Conservation (phyloP, 37 sponge, comb jelly and placozoan genomes). For the Ianthella basta region DNA sequence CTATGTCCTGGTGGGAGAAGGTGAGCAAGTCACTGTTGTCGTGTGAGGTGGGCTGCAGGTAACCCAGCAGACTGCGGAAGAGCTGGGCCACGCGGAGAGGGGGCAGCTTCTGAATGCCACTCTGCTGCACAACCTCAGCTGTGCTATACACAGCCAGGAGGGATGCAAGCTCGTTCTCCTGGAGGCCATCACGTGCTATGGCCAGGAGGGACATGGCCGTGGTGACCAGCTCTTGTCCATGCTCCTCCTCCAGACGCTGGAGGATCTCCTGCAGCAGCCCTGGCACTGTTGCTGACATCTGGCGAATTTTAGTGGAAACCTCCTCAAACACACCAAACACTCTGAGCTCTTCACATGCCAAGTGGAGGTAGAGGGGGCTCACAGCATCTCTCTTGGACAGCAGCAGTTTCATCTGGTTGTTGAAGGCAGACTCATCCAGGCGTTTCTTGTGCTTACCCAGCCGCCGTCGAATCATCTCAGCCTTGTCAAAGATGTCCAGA, state of each 20-base stretch:
- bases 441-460: slow-evolving; percentile 85
- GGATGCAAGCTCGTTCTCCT: slow-evolving; percentile 70
- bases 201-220: slow-evolving; percentile 65
- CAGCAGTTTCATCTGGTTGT: slow-evolving; percentile 95
- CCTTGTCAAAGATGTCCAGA: slow-evolving; percentile 90
- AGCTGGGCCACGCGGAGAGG: slow-evolving; percentile 64
- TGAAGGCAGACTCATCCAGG: slow-evolving; percentile 96
- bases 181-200: slow-evolving; percentile 74
- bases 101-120: slow-evolving; percentile 42
- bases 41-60: slow-evolving; percentile 74
- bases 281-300: slow-evolving; percentile 69
- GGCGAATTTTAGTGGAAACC: slow-evolving; percentile 57
- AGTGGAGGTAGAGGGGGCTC: slow-evolving; percentile 91
- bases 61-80: slow-evolving; percentile 68
- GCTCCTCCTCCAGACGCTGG: slow-evolving; percentile 79
- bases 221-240: slow-evolving; percentile 59
- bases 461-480: slow-evolving; percentile 79
- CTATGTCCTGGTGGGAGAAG: slow-evolving; percentile 75
- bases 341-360: slow-evolving; percentile 94
- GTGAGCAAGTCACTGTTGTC: slow-evolving; percentile 54
- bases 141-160: slow-evolving; percentile 42
- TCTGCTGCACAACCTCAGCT: background rate
- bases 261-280: slow-evolving; percentile 88
- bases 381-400: slow-evolving; percentile 93
- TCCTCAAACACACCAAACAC: slow-evolving; percentile 95